Conservation (phyloP, 2,113 vertebrate species). For the Melanocharis versteri region DNA sequence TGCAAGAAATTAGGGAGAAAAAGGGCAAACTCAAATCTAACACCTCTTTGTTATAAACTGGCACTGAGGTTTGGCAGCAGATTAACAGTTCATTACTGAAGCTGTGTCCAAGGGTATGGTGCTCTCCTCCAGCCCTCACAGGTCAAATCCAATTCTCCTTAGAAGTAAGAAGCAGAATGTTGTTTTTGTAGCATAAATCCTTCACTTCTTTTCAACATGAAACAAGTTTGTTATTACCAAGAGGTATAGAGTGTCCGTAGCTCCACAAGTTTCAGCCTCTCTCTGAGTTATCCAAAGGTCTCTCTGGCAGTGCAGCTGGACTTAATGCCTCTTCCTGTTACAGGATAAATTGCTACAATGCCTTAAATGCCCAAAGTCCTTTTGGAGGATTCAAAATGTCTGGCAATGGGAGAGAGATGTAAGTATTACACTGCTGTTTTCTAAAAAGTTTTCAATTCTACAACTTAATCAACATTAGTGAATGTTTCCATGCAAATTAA, state of each 20-base stretch:
- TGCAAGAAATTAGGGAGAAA: neutral
- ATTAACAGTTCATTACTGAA: neutral
- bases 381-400: constrained; percentile 99
- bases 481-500: neutral
- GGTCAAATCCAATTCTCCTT: neutral
- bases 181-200: neutral
- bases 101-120: neutral
- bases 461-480: neutral
- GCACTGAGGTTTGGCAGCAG: neutral
- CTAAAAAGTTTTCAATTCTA: neutral
- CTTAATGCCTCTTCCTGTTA: constrained; percentile 6
- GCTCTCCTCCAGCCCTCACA: neutral
- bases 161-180: neutral
- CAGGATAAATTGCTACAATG: constrained; percentile 99
- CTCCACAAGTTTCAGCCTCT: neutral
- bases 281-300: neutral
- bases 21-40: neutral
- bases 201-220: neutral
- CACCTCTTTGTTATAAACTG: neutral
- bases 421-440: constrained; percentile 70
- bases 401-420: constrained; percentile 99
- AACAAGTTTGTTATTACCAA: neutral
- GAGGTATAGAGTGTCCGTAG: neutral
- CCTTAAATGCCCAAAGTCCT: constrained; percentile 96
- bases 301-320: neutral